phyloP scores from a whole-genome alignment of 2,113 vertebrate genomes.

The Bucco capensis region DNA sequence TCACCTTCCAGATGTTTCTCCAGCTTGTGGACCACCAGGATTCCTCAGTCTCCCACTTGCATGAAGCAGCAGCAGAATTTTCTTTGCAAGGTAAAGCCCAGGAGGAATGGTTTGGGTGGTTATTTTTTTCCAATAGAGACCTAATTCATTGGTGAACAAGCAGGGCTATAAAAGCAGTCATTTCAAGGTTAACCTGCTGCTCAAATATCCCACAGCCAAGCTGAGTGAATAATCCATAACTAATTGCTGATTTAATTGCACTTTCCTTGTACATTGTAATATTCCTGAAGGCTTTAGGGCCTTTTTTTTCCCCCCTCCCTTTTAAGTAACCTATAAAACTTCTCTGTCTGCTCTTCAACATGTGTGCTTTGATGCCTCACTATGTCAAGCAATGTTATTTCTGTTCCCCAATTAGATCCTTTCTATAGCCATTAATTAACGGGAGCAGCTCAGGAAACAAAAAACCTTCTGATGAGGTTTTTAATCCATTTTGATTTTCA shows the following conservation, averaged over 20 bases:
- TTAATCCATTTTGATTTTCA: too few species aligned
- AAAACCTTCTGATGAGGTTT: too few species aligned
- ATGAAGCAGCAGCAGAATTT: not conserved
- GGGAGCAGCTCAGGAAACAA: not conserved
- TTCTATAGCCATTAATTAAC: not conserved
- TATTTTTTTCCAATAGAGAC: not conserved
- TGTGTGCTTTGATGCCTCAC: not conserved
- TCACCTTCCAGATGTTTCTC: not conserved
- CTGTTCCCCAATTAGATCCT: not conserved
- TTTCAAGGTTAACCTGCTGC: constrained; percentile 16
- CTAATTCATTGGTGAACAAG: not conserved
- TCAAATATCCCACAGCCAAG: not conserved
- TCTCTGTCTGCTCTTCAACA: not conserved
- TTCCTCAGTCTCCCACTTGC: not conserved
- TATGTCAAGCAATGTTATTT: not conserved
- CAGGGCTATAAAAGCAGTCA: not conserved
- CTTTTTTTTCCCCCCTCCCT: accelerated
- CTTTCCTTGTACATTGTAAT: not conserved
- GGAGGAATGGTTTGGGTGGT: not conserved
- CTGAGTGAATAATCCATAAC: constrained; percentile 28
- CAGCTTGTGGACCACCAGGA: not conserved
- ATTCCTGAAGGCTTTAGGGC: not conserved
- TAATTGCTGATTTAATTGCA: constrained; percentile 42
- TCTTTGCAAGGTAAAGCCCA: not conserved
- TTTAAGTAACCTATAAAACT: not conserved